Evolutionary conservation across 2,113 vertebrate species (phyloP).

Genomic region (Rafetus swinhoei): DNA sequence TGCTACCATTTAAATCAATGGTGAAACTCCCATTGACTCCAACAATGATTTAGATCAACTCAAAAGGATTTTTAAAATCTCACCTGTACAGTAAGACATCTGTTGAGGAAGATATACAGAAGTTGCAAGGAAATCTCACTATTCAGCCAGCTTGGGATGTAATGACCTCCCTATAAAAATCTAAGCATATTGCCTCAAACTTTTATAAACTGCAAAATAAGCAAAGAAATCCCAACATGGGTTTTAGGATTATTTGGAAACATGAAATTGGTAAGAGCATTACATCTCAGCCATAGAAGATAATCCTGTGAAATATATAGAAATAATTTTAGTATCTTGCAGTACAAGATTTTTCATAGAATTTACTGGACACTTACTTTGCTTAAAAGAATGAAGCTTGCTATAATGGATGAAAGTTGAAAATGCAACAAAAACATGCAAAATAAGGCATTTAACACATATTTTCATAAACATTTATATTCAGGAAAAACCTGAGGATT

Average conservation of each 20-base stretch:
- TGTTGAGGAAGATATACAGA: neutral
- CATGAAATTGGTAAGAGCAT: neutral
- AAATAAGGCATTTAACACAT: neutral
- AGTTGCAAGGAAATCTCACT: neutral
- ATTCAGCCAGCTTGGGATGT: neutral
- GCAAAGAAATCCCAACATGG: constrained; percentile 21
- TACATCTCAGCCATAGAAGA: constrained; percentile 1
- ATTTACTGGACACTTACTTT: neutral
- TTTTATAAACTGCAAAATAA: constrained; percentile 14
- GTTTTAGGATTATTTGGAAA: constrained; percentile 33
- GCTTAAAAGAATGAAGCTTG: neutral
- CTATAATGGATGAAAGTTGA: neutral
- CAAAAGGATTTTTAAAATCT: neutral
- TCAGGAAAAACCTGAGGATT: constrained; percentile 45
- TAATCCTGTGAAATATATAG: constrained; percentile 29
- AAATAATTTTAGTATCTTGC: neutral
- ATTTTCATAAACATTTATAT: constrained; percentile 26
- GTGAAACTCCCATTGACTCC: neutral
- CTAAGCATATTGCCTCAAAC: neutral
- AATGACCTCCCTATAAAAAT: neutral
- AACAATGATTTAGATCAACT: neutral
- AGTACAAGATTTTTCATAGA: neutral
- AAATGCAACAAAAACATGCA: neutral
- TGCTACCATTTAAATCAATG: neutral
- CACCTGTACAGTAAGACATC: neutral